Conservation (phyloP, 1,140 invertebrate species). For the Psix sp. region DNA sequence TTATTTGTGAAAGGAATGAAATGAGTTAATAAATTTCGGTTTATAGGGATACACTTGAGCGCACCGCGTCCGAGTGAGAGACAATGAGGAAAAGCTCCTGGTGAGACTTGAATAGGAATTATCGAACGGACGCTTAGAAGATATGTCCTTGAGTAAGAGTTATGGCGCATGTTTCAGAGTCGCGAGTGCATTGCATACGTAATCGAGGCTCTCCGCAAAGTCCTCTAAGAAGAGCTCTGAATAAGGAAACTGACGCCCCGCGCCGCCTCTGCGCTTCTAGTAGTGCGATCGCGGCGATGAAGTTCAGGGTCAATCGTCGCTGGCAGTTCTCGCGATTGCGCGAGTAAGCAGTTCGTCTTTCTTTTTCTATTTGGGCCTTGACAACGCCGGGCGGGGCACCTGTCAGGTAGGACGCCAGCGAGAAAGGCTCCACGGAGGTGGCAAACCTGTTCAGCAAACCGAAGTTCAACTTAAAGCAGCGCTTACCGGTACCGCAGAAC, state of each 20-base stretch:
- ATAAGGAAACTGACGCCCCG: conserved; percentile 69
- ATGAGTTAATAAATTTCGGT: too few species aligned
- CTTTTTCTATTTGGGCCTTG: conserved; percentile 73
- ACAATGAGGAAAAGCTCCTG: conserved; percentile 50
- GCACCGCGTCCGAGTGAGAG: conserved; percentile 18
- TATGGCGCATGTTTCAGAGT: conserved; percentile 53
- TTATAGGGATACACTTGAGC: too few species aligned
- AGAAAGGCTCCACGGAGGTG: conserved; percentile 33
- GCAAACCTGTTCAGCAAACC: conserved; percentile 24
- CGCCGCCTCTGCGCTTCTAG: conserved; percentile 42
- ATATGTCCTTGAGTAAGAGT: conserved; percentile 63
- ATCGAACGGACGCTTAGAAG: conserved; percentile 38
- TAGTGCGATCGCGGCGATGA: conserved; percentile 54
- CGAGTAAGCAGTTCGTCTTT: conserved; percentile 67
- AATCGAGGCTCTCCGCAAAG: conserved; percentile 58
- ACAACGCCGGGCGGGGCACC: conserved; percentile 57
- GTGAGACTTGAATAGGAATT: conserved; percentile 31
- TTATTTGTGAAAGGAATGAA: too few species aligned
- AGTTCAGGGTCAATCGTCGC: conserved; percentile 74
- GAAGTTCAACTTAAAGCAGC: too few species aligned
- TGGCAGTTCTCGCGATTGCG: conserved; percentile 37
- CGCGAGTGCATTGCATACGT: conserved; percentile 58
- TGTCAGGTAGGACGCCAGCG: conserved; percentile 27
- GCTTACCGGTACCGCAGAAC: conserved; percentile 29
- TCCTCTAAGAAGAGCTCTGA: conserved; percentile 68